Evolutionary conservation across 2,888 invertebrate genomes (phyloP).

Genomic region (Cantharis flavilabris): DNA sequence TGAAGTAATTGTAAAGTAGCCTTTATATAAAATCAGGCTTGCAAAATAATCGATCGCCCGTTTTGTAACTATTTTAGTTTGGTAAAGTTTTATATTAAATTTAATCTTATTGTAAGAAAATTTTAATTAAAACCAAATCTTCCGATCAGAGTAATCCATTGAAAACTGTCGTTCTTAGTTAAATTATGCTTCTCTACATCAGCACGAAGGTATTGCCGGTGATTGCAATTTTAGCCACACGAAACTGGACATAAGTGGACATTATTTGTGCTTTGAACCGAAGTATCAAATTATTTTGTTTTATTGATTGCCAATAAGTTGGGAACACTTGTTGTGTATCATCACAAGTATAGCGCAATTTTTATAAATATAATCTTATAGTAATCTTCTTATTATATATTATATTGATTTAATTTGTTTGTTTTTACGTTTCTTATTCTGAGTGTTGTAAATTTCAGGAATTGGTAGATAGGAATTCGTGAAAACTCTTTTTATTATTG

Average conservation of each 20-base stretch:
- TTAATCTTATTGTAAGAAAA: not conserved
- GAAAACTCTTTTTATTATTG: too few relatives aligned
- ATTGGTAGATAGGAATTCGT: too few relatives aligned
- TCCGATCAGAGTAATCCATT: not conserved
- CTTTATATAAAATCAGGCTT: not conserved
- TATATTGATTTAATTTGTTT: too few relatives aligned
- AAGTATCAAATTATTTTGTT: too few relatives aligned
- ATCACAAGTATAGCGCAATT: too few relatives aligned
- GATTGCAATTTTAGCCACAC: not conserved
- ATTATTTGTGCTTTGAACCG: too few relatives aligned
- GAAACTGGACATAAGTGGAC: not conserved
- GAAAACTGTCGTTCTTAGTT: not conserved
- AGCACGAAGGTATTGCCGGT: not conserved
- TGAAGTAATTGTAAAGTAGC: not conserved
- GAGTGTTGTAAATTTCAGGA: too few relatives aligned
- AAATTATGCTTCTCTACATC: not conserved
- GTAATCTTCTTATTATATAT: too few relatives aligned
- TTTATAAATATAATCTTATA: too few relatives aligned
- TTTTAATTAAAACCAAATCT: not conserved
- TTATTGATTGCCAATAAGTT: too few relatives aligned
- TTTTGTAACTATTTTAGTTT: not conserved
- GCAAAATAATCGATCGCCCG: not conserved
- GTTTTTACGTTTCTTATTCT: too few relatives aligned
- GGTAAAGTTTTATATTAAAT: not conserved
- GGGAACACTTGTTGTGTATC: too few relatives aligned